phyloP scores from a whole-genome alignment of 2,888 invertebrate species.

The Masnerella sp. region DNA sequence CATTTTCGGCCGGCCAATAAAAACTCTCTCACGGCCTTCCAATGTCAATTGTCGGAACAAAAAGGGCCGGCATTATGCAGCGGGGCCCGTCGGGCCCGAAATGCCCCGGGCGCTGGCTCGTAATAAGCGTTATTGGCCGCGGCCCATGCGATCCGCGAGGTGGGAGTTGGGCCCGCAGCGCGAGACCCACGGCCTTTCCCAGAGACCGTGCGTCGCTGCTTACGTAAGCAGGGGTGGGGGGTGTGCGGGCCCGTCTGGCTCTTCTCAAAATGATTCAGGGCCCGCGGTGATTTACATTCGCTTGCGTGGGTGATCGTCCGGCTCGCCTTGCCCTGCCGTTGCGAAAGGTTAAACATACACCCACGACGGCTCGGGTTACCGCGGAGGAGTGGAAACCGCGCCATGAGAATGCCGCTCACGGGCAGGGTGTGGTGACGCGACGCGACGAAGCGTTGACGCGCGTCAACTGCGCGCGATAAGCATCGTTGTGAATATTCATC shows the following conservation, averaged over 20 bases:
- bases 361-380: constrained; percentile 64
- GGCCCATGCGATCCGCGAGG: constrained; percentile 61
- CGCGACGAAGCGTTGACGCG: constrained; percentile 8
- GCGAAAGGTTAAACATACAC: constrained; percentile 77
- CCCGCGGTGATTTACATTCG: constrained; percentile 77
- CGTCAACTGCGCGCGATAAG: constrained; percentile 17
- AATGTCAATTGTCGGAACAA: constrained; percentile 60
- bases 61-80: constrained; percentile 56
- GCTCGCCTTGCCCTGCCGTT: constrained; percentile 61
- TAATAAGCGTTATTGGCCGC: constrained; percentile 58
- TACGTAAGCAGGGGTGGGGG: constrained; percentile 55
- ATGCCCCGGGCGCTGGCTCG: constrained; percentile 36
- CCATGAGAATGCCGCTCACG: constrained; percentile 41
- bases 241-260: constrained; percentile 67
- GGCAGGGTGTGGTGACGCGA: background rate
- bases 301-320: constrained; percentile 63
- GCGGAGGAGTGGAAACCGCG: constrained; percentile 50
- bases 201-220: constrained; percentile 64
- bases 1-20: constrained; percentile 38
- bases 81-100: constrained; percentile 24
- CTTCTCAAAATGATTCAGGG: constrained; percentile 76
- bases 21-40: constrained; percentile 65
- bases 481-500: constrained; percentile 4
- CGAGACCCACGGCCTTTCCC: constrained; percentile 76
- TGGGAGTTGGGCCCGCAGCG: constrained; percentile 74